Evolutionary conservation across 2,113 vertebrate species (phyloP), one percentile per base, ranked within the genome.

Genomic region (Bombycilla garrulus): DNA sequence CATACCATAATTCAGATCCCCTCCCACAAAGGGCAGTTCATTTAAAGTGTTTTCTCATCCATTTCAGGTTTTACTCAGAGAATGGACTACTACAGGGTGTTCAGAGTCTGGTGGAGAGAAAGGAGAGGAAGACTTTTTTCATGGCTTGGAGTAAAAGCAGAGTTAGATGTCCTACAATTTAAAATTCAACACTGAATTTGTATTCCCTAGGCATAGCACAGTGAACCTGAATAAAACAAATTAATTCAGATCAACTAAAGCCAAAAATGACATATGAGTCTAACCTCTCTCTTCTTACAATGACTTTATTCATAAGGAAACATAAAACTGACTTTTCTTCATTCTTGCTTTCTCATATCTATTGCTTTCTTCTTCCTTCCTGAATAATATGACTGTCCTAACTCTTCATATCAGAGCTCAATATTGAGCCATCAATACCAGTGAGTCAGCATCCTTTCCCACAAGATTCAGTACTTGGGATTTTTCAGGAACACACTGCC

Each of bases 391-490:
- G 53, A 66, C 31, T 51, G 18, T 60, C 38, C 45, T 48, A 18
- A 35, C 53, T 70, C 81, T 58, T 80, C 53, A 12, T 74, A 80
- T 69, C 51, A 83, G 44, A 64, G 62, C 64, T 90, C 38, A 42
- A 50, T 72, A 73, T 26, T 90, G 87, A 88, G 92, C 67, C 77
- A 81, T 73, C 60, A 35, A 20, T 92, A 66, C 36, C 67, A 29
- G 65, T 96, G 96, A 96, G 90, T 94, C 95, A 96, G 51, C 48
- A 90, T 94, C 76, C 93, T 78, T 95, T 94, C 92, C 90, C 88
- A 84, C 82, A 92, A 53, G 81, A 69, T 38, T 71, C 88, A 50
- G 65, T 82, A 38, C 93, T 58, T 93, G 95, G 95, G 94, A 88
- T 74, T 96, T 97, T 96, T 95, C 90, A 94, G 82, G 76, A 60